Base-by-base conservation (phyloP, 2,888 invertebrate species). In the Erpobdella octoculata region DNA sequence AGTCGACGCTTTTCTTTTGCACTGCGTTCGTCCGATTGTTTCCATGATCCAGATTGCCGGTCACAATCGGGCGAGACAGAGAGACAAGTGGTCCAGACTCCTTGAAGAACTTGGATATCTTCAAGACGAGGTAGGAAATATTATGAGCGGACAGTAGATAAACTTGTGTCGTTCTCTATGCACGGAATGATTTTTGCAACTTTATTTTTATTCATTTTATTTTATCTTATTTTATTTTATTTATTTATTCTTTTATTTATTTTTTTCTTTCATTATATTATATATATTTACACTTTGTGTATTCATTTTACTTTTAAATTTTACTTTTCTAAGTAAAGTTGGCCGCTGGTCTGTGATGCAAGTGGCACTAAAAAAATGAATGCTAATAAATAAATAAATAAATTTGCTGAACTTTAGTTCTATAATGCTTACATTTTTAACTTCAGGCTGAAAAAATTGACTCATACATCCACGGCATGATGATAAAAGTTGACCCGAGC, bases 101-200 rank as follows among this genome's bases (percentile, higher is more conserved):
- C 85, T 97, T 59, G 92, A 93, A 80, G 96, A 96, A 78, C 91
- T 97, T 80, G 90, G 91, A 1, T 87, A 88, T 35, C 85, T 97
- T 61, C 95, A 97, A 83, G 93, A 93, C 80, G 93, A 95, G 87
- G 93, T 81, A n/a, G n/a, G n/a, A n/a, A n/a, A n/a, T n/a, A n/a
- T n/a, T n/a, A n/a, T n/a, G n/a, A n/a, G n/a, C n/a, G n/a, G n/a
- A n/a, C n/a, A n/a, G n/a, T n/a, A n/a, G n/a, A n/a, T 18, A 21
- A 15, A 18, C 25, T 9, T 12, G 9, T 9, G 9, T 18, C 15
- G 12, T 9, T 21, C 21, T 15, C 21, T 59, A 18, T 41, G 12
- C 18, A 41, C 18, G 18, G 12, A 12, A 41, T 41, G 12, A 12
- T 41, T 41, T 41, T 41, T 41, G 12, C 12, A 12, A 41, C 46